Evolutionary conservation across 2,797 vertebrate species (phyloP), one percentile per base, ranked within the genome.

Genomic region (Leuciscus waleckii): DNA sequence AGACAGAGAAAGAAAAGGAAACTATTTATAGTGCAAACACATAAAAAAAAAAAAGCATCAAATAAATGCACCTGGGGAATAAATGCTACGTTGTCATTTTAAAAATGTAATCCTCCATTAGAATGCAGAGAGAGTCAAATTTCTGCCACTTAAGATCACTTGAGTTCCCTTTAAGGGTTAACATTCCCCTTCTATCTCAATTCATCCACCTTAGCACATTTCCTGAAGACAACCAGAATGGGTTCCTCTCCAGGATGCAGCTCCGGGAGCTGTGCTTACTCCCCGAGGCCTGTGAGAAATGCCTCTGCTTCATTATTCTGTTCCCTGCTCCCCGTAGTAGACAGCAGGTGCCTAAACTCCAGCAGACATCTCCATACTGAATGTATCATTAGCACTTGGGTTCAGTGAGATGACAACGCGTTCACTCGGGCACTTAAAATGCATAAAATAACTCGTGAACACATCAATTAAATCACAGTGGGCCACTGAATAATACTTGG

Each of bases 381-480:
- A 78, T 43, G 69, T 79, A 63, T 85, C 29, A 84, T 71, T 67
- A 79, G 73, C 82, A 78, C 49, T 77, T 19, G 79, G 23, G 39
- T 67, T 61, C 56, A 81, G 68, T 21, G 1, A 58, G 26, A 77
- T 81, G 77, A 58, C 65, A 67, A 80, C 23, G 8, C 1, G 10
- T 46, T 82, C 80, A 56, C 39, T 74, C 49, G 46, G 71, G 69
- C 3, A 23, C 74, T 76, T 79, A 56, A 82, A 86, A 86, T 39
- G 9, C 74, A 81, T 80, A 79, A 73, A 87, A 87, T 37, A 46
- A 54, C 68, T 70, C 35, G 79, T 79, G 81, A 84, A 82, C 61
- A 8, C 77, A 84, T 75, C n/a, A 58, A 80, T 84, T 69, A 85
- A 79, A 79, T 82, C 56, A 85, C 37, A 84, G 78, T 58, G 49